phyloP scores from a whole-genome alignment of 2,888 invertebrate genomes.

The Acanthosepion pharaonis region DNA sequence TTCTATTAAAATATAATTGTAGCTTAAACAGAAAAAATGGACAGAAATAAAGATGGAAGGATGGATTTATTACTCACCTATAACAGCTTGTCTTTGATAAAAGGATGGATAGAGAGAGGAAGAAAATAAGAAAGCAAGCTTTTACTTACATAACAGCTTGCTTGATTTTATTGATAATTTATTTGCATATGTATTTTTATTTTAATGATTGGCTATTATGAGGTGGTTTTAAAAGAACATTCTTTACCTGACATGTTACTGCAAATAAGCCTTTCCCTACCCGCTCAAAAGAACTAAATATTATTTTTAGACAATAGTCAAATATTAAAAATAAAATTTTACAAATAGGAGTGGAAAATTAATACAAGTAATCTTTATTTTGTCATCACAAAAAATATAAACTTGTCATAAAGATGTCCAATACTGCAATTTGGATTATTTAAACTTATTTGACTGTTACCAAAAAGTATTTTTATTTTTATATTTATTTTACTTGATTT shows the following conservation, averaged over 20 bases:
- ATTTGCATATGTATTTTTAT: neutral
- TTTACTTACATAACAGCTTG: neutral
- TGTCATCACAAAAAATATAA: neutral
- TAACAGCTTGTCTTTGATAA: neutral
- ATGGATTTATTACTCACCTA: slow-evolving; percentile 9
- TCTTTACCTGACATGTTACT: no score
- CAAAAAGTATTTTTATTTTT: neutral
- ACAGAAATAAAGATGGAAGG: neutral
- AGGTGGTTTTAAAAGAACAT: no score
- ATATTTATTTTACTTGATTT: neutral
- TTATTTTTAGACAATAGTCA: no score
- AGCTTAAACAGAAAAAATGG: neutral
- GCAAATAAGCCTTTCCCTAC: no score
- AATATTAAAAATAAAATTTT: neutral
- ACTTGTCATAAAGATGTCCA: neutral
- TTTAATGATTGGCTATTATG: neutral
- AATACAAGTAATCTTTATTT: neutral
- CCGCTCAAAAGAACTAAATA: no score
- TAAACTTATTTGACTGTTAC: neutral
- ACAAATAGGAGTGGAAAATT: neutral
- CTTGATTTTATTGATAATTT: neutral
- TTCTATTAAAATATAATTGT: neutral
- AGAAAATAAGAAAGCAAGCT: neutral
- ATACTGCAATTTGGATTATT: neutral
- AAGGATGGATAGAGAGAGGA: neutral